Evolutionary conservation across 1,140 invertebrate species (phyloP), one percentile per base, ranked within the genome.

Genomic region (Mycetomoellerius zeteki): DNA sequence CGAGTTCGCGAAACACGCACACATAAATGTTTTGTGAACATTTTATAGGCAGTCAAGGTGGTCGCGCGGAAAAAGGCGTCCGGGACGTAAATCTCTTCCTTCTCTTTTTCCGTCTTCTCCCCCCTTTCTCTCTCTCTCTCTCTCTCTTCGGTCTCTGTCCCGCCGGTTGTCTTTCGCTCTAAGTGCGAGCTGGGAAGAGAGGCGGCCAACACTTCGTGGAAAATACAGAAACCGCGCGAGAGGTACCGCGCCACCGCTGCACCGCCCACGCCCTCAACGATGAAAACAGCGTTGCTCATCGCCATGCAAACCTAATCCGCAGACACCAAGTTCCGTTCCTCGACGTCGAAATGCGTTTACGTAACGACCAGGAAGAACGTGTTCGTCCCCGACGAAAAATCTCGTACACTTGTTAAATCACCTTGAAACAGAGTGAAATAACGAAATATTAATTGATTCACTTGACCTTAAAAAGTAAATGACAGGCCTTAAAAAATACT

Each of bases 21-120:
- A 73, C 62, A 81, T 80, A 47, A 69, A 69, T 69, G 88, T 90
- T 87, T 90, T 54, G 86, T 56, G 78, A 85, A 62, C 86, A 78
- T 85, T 90, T 90, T 90, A 88, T 88, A 85, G 86, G 86, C 86
- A 88, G 89, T 89, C 88, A 88, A 90, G 86, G 89, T 90, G 80
- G 80, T 90, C 47, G 69, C 52, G 80, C 84, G 87, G 86, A 90
- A 90, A 90, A 90, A 90, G 58, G 21, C 43, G 37, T 37, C 60
- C 47, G 67, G 88, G 73, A 86, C 88, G 84, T 89, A 90, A 90
- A 90, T 90, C 88, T 89, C 84, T 56, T 76, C 65, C 69, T 78
- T 85, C 85, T 89, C 73, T 75, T 65, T 50, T n/a, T 65, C 30
- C 30, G 30, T 3, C 3, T 30, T 3, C 3, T 3, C 3, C 30